phyloP scores from a whole-genome alignment of 1,140 invertebrate species.

The Diabrotica virgifera region DNA sequence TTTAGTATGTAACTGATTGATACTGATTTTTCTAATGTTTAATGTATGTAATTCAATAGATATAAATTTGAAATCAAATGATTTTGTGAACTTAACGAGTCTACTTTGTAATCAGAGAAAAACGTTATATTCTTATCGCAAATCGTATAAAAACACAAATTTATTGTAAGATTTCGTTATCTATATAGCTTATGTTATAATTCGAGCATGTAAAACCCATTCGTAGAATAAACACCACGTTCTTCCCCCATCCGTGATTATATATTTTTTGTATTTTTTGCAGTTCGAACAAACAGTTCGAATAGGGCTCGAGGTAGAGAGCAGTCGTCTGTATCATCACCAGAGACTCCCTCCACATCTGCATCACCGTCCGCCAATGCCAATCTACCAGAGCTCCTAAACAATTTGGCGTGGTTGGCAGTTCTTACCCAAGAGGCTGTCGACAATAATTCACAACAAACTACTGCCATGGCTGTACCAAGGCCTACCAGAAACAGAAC shows the following conservation, averaged over 20 bases:
- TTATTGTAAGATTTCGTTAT: too few species aligned
- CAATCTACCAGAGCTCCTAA: constrained; percentile 26
- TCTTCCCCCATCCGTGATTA: not conserved
- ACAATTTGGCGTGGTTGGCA: constrained; percentile 24
- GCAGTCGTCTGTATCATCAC: not conserved
- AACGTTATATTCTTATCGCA: too few species aligned
- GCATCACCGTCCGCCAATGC: constrained; percentile 12
- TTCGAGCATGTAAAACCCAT: too few species aligned
- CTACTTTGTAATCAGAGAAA: too few species aligned
- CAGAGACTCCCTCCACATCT: not conserved
- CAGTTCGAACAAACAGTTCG: constrained; percentile 1
- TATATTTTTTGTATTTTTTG: not conserved
- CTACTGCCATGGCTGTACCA: constrained; percentile 16
- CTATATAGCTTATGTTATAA: too few species aligned
- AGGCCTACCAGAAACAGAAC: constrained; percentile 28
- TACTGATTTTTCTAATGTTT: too few species aligned
- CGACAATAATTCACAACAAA: not conserved
- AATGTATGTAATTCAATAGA: too few species aligned
- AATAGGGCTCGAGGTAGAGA: not conserved
- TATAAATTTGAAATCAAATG: too few species aligned
- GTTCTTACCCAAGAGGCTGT: constrained; percentile 16
- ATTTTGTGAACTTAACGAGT: too few species aligned
- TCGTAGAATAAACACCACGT: too few species aligned
- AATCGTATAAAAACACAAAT: too few species aligned
- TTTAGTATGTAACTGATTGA: too few species aligned